phyloP scores from a whole-genome alignment of 2,888 invertebrate genomes.

The Leptinotarsa rubiginosa region DNA sequence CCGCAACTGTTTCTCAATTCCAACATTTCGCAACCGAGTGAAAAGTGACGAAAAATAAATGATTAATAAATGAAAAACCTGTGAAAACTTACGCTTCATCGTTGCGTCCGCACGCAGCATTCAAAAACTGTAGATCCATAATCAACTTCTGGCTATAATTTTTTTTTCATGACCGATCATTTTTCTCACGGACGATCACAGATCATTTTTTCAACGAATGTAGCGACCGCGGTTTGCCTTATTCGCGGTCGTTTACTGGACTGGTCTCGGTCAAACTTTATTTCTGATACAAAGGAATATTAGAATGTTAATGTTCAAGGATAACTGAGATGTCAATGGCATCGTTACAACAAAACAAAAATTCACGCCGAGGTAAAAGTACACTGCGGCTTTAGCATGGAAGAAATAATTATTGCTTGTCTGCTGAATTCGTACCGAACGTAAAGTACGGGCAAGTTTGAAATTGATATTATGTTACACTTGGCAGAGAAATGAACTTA shows the following conservation, averaged over 20 bases:
- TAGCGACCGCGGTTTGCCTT: slow-evolving; percentile 12
- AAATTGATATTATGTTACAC: slow-evolving; percentile 1
- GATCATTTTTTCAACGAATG: background rate
- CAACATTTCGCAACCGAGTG: background rate
- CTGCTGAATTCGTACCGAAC: slow-evolving; percentile 9
- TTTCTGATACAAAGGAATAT: slow-evolving; percentile 45
- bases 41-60: background rate
- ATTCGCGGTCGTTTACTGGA: slow-evolving; percentile 34
- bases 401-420: slow-evolving; percentile 25
- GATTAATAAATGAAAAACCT: background rate
- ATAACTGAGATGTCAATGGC: slow-evolving; percentile 46
- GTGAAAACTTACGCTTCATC: slow-evolving; percentile 1
- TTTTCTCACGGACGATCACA: background rate
- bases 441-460: background rate
- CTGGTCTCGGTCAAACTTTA: slow-evolving; percentile 32
- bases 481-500: background rate
- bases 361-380: slow-evolving; percentile 43
- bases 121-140: slow-evolving; percentile 13
- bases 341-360: slow-evolving; percentile 45
- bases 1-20: slow-evolving; percentile 12
- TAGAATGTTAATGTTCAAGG: slow-evolving; percentile 47
- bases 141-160: background rate
- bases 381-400: slow-evolving; percentile 22
- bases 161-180: background rate
- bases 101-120: background rate